Percentiles rank a stretch among this genome's conserved stretches.
phyloP scores from a whole-genome alignment of 2,113 vertebrate species.

The Indicator maculatus region DNA sequence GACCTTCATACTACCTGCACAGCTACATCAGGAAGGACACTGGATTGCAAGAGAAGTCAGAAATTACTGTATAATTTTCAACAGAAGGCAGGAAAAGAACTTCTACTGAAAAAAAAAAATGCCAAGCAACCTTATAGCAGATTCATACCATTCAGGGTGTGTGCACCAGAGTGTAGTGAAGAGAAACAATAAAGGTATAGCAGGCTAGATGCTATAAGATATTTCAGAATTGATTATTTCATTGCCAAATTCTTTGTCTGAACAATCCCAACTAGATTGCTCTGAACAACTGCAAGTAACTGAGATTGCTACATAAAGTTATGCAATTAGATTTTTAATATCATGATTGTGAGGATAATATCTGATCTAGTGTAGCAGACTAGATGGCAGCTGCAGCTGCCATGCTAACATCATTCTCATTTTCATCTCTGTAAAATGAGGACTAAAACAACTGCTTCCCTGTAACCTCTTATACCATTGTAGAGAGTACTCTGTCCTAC shows the following conservation, averaged over 20 bases:
- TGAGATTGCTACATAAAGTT: not conserved
- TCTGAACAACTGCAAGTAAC: not conserved
- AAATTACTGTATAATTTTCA: not conserved
- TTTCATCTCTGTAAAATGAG: not conserved
- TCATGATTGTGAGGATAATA: not conserved
- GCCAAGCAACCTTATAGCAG: not conserved
- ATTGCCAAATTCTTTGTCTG: not conserved
- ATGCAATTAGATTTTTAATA: not conserved
- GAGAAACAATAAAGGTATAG: not conserved
- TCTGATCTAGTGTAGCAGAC: not conserved
- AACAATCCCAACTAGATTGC: not conserved
- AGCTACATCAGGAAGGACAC: not conserved
- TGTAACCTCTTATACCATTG: not conserved
- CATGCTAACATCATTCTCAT: not conserved
- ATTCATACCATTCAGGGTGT: not conserved
- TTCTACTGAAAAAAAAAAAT: not conserved
- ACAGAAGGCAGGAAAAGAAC: not conserved
- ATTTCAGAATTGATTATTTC: not conserved
- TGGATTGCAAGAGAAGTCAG: not conserved
- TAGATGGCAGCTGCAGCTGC: not conserved
- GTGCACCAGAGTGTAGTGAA: not conserved
- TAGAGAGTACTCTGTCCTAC: not conserved
- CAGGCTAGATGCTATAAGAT: not conserved
- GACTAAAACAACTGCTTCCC: not conserved
- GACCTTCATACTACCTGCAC: not conserved